Base-by-base conservation (phyloP, 2,888 invertebrate genomes). In the Ophion ventricosus region DNA sequence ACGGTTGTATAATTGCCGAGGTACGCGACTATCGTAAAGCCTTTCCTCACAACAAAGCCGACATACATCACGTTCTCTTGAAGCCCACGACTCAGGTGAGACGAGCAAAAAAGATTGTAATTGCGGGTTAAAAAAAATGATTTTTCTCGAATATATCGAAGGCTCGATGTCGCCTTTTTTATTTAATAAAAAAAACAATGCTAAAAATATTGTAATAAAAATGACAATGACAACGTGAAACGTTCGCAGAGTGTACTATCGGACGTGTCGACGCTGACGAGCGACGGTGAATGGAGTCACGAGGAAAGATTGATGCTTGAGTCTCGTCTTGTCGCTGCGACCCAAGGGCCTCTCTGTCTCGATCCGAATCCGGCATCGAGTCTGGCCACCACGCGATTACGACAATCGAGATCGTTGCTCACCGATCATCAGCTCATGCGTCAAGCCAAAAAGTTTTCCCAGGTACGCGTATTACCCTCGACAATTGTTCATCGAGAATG, bases 1-100 rank as follows among this genome's bases (percentile, higher is more conserved):
- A 96, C 89, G 98, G 98, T 85, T 98, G 98, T 94, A 96, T 98
- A 86, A 97, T 98, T 92, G 97, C 97, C 89, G 97, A 98, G 95
- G 96, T 98, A 90, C 95, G 98, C 91, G 98, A 98, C 94, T 97
- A 97, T 93, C 95, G 98, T 91, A 97, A 96, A 94, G 96, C 96
- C 88, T 97, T 96, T 94, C 96, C 96, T 89, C 95, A 95, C 92
- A 96, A 95, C 93, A 94, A 95, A 92, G 97, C 96, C 94, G 97
- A 97, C 94, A 96, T 96, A 89, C 97, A 97, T 94, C 97, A 98
- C 95, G 97, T 98, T 88, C 94, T 98, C 90, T 95, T 98, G 89
- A 96, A 96, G 94, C 98, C 98, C 90, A 97, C 97, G 86, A 96
- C 97, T 92, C 97, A 97, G 95, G 97, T 97, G 93, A 92, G 88